Base-by-base conservation (phyloP, 2,113 vertebrate genomes). In the Corvus cornix region DNA sequence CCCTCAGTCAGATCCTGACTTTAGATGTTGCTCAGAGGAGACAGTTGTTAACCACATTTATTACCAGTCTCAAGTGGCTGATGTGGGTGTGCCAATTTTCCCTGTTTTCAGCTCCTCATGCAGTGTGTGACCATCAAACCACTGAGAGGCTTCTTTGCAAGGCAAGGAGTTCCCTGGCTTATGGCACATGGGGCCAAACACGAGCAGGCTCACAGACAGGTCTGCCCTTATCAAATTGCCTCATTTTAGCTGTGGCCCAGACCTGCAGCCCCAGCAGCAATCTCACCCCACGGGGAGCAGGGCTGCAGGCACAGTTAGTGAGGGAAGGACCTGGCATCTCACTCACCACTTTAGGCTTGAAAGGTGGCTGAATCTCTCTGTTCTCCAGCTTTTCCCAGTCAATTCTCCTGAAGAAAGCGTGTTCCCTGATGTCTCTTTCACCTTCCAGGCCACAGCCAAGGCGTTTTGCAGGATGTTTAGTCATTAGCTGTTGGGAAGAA, bases 281-380 rank as follows among this genome's bases (percentile, higher is more conserved):
- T 11, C 52, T 24, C 75, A 17, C 11, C 52, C 78, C n/a, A 1
- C 1, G 2, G 39, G 72, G 28, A 31, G 44, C 60, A 46, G 1
- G 20, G 37, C 60, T 6, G 63, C 66, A 31, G 44, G 16, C 31
- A 16, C 24, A 5, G 6, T 5, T 6, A 5, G 9, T 1, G 6
- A 60, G 43, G 53, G 83, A 44, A 46, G 75, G 8, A 16, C 22
- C 41, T 41, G 59, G 49, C 81, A 21, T 2, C 13, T 63, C n/a
- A 98, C 99, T 99, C 97, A 99, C 99, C 98, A 99, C 98, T 99
- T 99, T 99, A 46, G 99, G 99, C 94, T 99, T 99, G 97, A 99
- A 99, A 1, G 99, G 99, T 3, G 99, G 99, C 95, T 99, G 99
- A 93, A 99, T 99, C 97, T 99, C 99, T 73, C 98, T 97, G 98